Conservation (phyloP, 1,140 invertebrate genomes). For the Platyura marginata region DNA sequence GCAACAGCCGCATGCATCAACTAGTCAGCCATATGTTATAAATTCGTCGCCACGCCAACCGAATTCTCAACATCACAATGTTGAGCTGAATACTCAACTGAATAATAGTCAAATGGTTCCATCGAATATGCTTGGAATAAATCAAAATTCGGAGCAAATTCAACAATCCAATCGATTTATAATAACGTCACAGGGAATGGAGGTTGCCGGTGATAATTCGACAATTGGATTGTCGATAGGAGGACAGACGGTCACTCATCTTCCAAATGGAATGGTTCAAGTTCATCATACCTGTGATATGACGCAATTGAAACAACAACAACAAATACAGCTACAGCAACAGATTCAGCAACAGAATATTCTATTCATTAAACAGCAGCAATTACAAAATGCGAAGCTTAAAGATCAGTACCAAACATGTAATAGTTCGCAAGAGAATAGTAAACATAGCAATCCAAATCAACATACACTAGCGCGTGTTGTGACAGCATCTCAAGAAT, state of each 20-base stretch:
- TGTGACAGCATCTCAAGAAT: slow-evolving; percentile 17
- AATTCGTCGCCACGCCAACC: not conserved
- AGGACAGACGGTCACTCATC: slow-evolving; percentile 5
- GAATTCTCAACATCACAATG: not conserved
- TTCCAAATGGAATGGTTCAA: slow-evolving; percentile 6
- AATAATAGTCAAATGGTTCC: not conserved
- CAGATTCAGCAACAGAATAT: slow-evolving; percentile 5
- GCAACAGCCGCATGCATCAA: not conserved
- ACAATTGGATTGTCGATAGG: not conserved
- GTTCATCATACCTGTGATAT: slow-evolving; percentile 6
- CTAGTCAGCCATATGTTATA: not conserved
- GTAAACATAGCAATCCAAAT: not conserved
- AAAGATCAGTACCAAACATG: not conserved
- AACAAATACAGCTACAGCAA: slow-evolving; percentile 5
- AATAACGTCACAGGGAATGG: too few relatives aligned
- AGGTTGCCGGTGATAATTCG: not conserved
- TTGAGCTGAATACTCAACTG: not conserved
- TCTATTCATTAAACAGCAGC: not conserved
- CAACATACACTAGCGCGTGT: slow-evolving; percentile 9
- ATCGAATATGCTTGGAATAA: not conserved
- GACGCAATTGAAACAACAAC: slow-evolving; percentile 2
- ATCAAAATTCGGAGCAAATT: not conserved
- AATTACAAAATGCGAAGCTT: not conserved
- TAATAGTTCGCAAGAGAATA: not conserved
- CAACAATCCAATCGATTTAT: not conserved